phyloP scores from a whole-genome alignment of 2,888 invertebrate species.

The Aspidiotus rigidus region DNA sequence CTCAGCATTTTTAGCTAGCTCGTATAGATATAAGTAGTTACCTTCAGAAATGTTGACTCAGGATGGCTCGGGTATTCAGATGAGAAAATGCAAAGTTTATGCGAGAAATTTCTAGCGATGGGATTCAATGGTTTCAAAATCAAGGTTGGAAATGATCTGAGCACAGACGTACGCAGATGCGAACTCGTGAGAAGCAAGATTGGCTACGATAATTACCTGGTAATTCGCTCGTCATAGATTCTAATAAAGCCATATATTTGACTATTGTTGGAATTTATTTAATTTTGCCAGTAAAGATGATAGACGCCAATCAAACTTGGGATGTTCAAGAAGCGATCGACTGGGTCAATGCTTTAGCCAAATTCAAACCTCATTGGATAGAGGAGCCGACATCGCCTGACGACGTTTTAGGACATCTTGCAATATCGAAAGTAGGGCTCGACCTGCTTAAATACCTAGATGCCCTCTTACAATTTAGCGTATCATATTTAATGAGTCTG shows the following conservation, averaged over 20 bases:
- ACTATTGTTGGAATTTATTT: slow-evolving; percentile 27
- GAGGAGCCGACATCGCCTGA: slow-evolving; percentile 91
- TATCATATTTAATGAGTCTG: slow-evolving; percentile 30
- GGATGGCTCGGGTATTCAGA: slow-evolving; percentile 84
- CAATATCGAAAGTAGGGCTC: slow-evolving; percentile 57
- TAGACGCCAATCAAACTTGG: slow-evolving; percentile 86
- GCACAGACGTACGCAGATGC: slow-evolving; percentile 66
- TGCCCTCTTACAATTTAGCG: neutral
- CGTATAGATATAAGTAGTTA: neutral
- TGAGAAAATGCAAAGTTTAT: slow-evolving; percentile 59
- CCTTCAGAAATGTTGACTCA: slow-evolving; percentile 5
- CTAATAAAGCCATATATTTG: too few species aligned
- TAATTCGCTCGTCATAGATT: slow-evolving; percentile 41
- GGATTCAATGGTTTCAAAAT: slow-evolving; percentile 80
- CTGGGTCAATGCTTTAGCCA: slow-evolving; percentile 70
- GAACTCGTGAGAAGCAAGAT: slow-evolving; percentile 63
- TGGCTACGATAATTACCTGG: slow-evolving; percentile 64
- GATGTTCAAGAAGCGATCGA: slow-evolving; percentile 72
- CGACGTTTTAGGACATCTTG: slow-evolving; percentile 76
- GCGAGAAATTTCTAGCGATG: slow-evolving; percentile 59
- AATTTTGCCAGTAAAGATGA: slow-evolving; percentile 51
- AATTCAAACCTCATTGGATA: slow-evolving; percentile 73
- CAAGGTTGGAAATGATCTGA: slow-evolving; percentile 74
- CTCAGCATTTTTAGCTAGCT: neutral
- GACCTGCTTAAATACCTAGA: too few species aligned